Evolutionary conservation across 2,888 invertebrate genomes (phyloP), one percentile per base, ranked within the genome.

Genomic region (Griposia aprilina): DNA sequence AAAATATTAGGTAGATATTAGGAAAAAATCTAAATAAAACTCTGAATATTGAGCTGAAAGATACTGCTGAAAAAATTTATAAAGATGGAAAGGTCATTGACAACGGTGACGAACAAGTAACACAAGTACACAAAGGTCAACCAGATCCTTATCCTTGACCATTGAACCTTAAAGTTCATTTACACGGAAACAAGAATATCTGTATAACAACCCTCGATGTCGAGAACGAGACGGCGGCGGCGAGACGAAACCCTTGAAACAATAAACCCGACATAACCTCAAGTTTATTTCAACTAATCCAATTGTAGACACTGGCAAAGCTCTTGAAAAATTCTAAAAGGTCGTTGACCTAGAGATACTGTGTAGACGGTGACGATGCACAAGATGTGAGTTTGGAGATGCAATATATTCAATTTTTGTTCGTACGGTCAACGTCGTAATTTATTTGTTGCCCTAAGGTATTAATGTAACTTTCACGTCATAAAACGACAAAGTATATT

Each of bases 241-340:
- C 82, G 78, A 85, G 86, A 86, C 83, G 45, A 57, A 71, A 55
- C 23, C 73, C 83, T 74, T 30, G 78, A 85, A 77, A 86, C 78
- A 84, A 84, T 82, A 82, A 82, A 86, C 57, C 52, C 52, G 30
- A 69, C 72, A 86, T 79, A 76, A 75, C 62, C 52, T 75, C 62
- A 82, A 86, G 72, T 86, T 82, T 76, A 76, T 82, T 83, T 86
- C 67, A 80, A 62, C 76, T 80, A 85, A 85, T 85, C 68, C 83
- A 76, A 86, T 83, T 86, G 60, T 59, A 52, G 71, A 76, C 45
- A 59, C 70, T 85, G 55, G 17, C 17, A 63, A 45, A 48, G 63
- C 50, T 65, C 70, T 76, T 63, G 63, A 55, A 70, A 73, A 66
- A 66, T 84, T 80, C 11, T 26, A 69, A 66, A 60, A 26, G 60